Conservation (phyloP, 2,113 vertebrate genomes). For the Tragulus kanchil region DNA sequence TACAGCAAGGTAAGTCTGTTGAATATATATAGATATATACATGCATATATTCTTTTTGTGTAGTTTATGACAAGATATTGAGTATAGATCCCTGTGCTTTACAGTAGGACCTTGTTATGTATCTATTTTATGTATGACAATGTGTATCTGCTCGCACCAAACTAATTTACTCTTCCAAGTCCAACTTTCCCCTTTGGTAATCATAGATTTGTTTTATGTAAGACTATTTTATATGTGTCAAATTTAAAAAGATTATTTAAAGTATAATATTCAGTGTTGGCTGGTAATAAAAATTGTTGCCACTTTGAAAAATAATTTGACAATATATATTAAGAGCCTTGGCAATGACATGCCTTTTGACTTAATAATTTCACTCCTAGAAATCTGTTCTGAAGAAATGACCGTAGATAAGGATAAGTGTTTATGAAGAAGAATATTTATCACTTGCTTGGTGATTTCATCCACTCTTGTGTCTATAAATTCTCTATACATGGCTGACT, state of each 20-base stretch:
- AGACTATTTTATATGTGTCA: not conserved
- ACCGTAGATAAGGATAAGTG: not conserved
- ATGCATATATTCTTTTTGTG: not conserved
- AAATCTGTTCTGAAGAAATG: not conserved
- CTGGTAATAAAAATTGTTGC: not conserved
- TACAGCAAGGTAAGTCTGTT: not conserved
- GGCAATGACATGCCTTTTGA: not conserved
- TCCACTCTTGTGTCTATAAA: not conserved
- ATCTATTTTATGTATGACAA: not conserved
- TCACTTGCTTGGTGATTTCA: slow-evolving; percentile 12
- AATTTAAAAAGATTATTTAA: not conserved
- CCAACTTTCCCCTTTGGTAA: not conserved
- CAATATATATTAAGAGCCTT: not conserved
- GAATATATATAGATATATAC: not conserved
- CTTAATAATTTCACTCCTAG: not conserved
- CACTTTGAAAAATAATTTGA: slow-evolving; percentile 19
- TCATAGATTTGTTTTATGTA: not conserved
- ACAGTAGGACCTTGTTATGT: not conserved
- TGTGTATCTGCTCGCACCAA: not conserved
- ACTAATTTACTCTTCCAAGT: not conserved
- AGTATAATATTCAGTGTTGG: not conserved
- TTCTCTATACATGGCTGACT: not conserved
- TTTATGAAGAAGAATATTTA: not conserved
- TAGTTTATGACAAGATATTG: not conserved
- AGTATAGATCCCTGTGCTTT: not conserved